These are phyloP conservation scores for Bettongia penicillata DNA, from an alignment of 2,113 vertebrate genomes.

Conservation along the genomic window DNA sequence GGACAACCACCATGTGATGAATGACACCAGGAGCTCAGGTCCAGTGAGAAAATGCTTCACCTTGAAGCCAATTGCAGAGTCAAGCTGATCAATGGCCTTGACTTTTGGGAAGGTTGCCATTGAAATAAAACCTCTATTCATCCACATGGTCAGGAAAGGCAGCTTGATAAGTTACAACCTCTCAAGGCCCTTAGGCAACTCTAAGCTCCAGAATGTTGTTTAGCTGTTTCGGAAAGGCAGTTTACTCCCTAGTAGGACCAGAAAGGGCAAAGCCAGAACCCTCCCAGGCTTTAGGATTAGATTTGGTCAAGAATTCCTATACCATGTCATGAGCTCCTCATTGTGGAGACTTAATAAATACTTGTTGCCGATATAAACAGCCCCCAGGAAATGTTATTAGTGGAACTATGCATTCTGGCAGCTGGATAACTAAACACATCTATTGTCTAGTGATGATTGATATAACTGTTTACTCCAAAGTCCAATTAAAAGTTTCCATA, in stretches of 20 bases:
- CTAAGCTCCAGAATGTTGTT: neutral
- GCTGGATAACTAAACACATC: neutral
- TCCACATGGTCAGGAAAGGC: neutral
- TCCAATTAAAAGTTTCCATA: neutral
- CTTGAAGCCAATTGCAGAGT: neutral
- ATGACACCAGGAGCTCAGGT: neutral
- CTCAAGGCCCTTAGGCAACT: neutral
- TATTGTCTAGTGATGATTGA: conserved; percentile 1
- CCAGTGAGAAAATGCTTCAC: neutral
- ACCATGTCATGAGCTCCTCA: neutral
- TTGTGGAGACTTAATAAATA: neutral
- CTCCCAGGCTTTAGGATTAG: neutral
- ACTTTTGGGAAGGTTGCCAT: neutral
- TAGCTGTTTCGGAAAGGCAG: neutral
- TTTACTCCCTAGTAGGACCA: neutral
- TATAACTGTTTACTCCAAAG: neutral
- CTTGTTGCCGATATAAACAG: neutral
- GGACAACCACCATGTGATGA: neutral
- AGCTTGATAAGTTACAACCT: neutral
- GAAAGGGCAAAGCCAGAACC: neutral
- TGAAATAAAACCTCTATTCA: neutral
- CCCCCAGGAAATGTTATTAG: neutral
- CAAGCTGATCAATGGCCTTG: neutral
- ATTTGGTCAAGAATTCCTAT: neutral
- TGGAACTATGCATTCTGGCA: neutral